A percentile compares a stretch with the other conserved stretches of the same genome.
These are phyloP conservation scores for Calliopum simillimum DNA, from an alignment of 2,888 invertebrate genomes.

Conservation along the genomic window DNA sequence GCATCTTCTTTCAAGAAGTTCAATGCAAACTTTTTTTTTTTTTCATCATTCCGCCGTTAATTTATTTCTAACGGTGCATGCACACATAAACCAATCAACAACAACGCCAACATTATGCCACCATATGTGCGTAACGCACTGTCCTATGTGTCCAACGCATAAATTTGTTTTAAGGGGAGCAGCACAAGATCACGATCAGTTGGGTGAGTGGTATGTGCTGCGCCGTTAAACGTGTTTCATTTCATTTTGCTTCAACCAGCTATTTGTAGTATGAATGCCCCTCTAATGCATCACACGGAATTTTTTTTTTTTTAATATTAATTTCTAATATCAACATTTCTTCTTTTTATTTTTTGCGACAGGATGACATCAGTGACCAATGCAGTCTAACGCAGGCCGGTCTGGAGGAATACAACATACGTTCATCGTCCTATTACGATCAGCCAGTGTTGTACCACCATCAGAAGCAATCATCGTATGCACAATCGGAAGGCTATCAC, in stretches of 20 bases:
- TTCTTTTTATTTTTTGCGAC: constrained; percentile 42
- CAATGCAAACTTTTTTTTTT: background rate
- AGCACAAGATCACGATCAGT: constrained; percentile 20
- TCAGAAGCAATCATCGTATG: constrained; percentile 81
- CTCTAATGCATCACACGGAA: constrained; percentile 23
- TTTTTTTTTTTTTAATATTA: constrained; percentile 23
- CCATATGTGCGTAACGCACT: constrained; percentile 14
- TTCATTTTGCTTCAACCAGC: constrained; percentile 20
- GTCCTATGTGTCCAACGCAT: constrained; percentile 23
- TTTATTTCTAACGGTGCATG: constrained; percentile 40
- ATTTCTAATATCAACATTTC: constrained; percentile 12
- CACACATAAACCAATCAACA: constrained; percentile 6
- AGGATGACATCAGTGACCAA: constrained; percentile 66
- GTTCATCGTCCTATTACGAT: constrained; percentile 71
- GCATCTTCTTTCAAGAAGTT: no score
- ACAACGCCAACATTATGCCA: background rate
- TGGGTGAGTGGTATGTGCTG: background rate
- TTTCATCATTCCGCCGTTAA: constrained; percentile 28
- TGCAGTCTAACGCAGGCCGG: constrained; percentile 74
- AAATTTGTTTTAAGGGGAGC: constrained; percentile 2
- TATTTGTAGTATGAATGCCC: no score
- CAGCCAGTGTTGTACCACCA: constrained; percentile 71
- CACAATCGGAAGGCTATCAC: constrained; percentile 84
- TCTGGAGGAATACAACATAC: constrained; percentile 78
- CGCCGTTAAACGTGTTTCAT: constrained; percentile 28